Conservation (phyloP, 2,113 vertebrate species). For the Tragelaphus imberbis region DNA sequence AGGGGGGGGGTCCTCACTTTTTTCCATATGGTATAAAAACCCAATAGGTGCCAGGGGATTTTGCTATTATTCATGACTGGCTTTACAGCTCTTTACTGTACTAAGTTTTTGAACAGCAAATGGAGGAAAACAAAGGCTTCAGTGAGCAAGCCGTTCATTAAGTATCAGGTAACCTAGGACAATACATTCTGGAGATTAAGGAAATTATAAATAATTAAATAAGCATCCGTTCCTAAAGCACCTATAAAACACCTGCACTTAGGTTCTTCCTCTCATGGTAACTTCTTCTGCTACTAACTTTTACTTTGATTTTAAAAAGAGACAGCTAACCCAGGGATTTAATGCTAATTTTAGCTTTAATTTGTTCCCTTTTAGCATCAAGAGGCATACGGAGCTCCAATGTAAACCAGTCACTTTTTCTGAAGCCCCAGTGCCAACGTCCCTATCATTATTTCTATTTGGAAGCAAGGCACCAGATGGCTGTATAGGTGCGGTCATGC, state of each 20-base stretch:
- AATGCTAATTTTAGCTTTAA: conserved; percentile 5
- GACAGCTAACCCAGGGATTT: not conserved
- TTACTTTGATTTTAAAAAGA: conserved; percentile 33
- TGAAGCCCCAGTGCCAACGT: not conserved
- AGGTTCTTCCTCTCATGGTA: not conserved
- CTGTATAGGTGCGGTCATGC: not conserved
- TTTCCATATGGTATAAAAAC: conserved; percentile 36
- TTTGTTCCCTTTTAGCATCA: not conserved
- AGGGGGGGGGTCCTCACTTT: not conserved
- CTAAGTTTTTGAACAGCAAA: conserved; percentile 33
- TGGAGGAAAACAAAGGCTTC: conserved; percentile 50
- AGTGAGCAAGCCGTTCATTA: conserved; percentile 38
- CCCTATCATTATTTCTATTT: not conserved
- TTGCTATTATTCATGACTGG: conserved; percentile 11
- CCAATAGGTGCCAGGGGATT: not conserved
- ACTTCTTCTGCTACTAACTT: not conserved
- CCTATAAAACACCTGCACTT: conserved; percentile 25
- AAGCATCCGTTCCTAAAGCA: not conserved
- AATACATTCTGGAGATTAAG: conserved; percentile 51
- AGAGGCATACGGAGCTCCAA: not conserved
- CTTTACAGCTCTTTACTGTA: not conserved
- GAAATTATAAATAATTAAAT: conserved; percentile 39
- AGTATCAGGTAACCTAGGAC: not conserved
- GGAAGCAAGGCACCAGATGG: not conserved
- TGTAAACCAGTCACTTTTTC: not conserved